Conservation (phyloP, 2,113 vertebrate species). For the Falco punctatus region DNA sequence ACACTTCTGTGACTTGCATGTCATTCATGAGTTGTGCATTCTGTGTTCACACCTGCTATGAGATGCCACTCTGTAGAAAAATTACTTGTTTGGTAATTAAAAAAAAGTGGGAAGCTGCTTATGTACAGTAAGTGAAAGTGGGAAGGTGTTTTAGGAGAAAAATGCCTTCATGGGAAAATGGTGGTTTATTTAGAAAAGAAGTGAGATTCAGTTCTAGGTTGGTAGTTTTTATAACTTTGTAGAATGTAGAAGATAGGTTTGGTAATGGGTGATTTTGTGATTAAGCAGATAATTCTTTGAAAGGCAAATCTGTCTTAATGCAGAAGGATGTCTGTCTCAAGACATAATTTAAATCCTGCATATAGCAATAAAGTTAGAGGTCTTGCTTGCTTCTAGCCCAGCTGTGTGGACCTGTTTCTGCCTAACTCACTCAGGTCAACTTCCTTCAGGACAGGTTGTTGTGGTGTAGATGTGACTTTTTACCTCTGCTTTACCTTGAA, state of each 20-base stretch:
- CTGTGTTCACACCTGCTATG: not conserved
- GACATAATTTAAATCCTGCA: not conserved
- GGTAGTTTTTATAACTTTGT: not conserved
- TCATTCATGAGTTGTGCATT: not conserved
- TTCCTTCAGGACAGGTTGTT: not conserved
- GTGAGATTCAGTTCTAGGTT: not conserved
- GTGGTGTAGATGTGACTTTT: not conserved
- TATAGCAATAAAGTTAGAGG: not conserved
- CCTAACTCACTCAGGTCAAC: not conserved
- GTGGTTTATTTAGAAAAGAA: not conserved
- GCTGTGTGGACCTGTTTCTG: not conserved
- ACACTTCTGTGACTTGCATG: not conserved
- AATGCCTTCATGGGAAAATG: not conserved
- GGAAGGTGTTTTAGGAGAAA: not conserved
- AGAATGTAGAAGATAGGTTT: not conserved
- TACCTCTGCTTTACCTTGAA: not conserved
- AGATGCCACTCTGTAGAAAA: not conserved
- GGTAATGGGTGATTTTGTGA: not conserved
- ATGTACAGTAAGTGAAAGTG: not conserved
- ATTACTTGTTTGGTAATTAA: not conserved
- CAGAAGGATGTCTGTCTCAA: not conserved
- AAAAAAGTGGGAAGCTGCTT: not conserved
- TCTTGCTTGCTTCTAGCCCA: not conserved
- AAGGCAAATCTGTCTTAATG: not conserved
- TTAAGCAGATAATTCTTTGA: not conserved